phyloP scores from a whole-genome alignment of 2,888 invertebrate genomes.

The Galerucella pusilla region DNA sequence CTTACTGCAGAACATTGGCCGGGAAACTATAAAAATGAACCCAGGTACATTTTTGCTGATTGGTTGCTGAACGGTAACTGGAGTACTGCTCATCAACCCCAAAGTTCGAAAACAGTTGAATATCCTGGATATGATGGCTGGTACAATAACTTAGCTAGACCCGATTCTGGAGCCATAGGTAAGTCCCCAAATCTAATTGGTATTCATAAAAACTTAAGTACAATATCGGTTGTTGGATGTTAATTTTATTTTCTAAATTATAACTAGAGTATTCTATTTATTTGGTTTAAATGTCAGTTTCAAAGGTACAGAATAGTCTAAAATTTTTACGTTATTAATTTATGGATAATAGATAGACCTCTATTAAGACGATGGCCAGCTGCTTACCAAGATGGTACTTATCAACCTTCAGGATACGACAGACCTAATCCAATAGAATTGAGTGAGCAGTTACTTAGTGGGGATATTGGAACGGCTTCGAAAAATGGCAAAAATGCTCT shows the following conservation, averaged over 20 bases:
- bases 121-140: conserved; percentile 64
- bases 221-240: too few species aligned
- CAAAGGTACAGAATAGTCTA: not conserved
- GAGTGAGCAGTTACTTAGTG: conserved; percentile 66
- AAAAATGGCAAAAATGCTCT: conserved; percentile 69
- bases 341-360: conserved; percentile 64
- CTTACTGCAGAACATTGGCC: conserved; percentile 34
- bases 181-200: conserved; percentile 32
- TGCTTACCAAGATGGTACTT: conserved; percentile 70
- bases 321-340: not conserved
- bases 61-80: conserved; percentile 53
- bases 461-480: conserved; percentile 62
- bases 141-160: conserved; percentile 62
- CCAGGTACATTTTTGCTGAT: conserved; percentile 40
- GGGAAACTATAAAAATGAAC: conserved; percentile 18
- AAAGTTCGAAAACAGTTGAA: conserved; percentile 50
- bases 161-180: conserved; percentile 63
- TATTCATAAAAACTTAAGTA: too few species aligned
- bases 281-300: too few species aligned
- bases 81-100: conserved; percentile 19
- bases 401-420: conserved; percentile 65
- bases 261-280: too few species aligned
- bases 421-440: conserved; percentile 68
- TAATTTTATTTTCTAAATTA: too few species aligned
- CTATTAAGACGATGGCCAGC: conserved; percentile 68